phyloP scores from a whole-genome alignment of 2,888 invertebrate species.

The Troilus luridus region DNA sequence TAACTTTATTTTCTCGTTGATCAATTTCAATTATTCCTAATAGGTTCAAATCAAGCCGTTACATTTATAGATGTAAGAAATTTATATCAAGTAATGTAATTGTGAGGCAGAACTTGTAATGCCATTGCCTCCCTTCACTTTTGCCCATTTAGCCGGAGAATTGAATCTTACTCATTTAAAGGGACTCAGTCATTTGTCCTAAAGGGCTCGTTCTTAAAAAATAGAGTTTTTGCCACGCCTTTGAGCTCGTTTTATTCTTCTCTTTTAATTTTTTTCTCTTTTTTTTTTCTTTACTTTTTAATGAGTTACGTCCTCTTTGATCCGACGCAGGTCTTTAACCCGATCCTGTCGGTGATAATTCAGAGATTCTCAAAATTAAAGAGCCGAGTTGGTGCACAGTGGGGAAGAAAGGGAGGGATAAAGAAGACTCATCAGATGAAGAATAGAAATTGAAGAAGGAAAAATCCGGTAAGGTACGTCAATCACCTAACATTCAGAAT shows the following conservation, averaged over 20 bases:
- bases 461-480: not conserved
- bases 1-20: not conserved
- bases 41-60: not conserved
- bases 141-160: slow-evolving; percentile 16
- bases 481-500: too few relatives aligned
- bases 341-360: slow-evolving; percentile 1
- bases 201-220: slow-evolving; percentile 33
- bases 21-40: not conserved
- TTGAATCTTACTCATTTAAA: slow-evolving; percentile 13
- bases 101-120: not conserved
- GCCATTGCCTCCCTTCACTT: slow-evolving; percentile 1
- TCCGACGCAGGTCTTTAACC: slow-evolving; percentile 22
- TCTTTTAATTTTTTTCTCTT: not conserved
- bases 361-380: not conserved
- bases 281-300: slow-evolving; percentile 42
- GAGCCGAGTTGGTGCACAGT: not conserved
- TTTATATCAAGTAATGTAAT: not conserved
- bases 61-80: slow-evolving; percentile 14
- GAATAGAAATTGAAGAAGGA: not conserved
- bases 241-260: slow-evolving; percentile 16
- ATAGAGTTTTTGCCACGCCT: slow-evolving; percentile 21
- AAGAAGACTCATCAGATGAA: not conserved
- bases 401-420: not conserved
- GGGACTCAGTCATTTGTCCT: slow-evolving; percentile 42
- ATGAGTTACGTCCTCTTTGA: slow-evolving; percentile 40